Evolutionary conservation across 2,888 invertebrate genomes (phyloP), one percentile per base, ranked within the genome.

Genomic region (Neocrepidodera transversa): DNA sequence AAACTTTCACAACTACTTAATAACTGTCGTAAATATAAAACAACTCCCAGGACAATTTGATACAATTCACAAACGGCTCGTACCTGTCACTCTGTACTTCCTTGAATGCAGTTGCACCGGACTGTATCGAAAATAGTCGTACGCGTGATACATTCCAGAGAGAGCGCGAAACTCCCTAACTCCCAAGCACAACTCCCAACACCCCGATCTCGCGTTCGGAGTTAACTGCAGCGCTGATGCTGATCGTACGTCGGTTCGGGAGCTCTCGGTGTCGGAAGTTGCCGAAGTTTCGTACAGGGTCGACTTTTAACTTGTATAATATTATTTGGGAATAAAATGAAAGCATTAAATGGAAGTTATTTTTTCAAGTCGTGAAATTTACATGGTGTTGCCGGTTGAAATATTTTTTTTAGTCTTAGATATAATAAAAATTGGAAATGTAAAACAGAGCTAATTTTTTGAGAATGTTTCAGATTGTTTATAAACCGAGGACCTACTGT

Each of bases 91-190:
- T 53, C 62, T 42, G 18, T 63, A 56, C 17, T 60, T 51, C 50
- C 62, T 59, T n/a, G 59, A 48, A 52, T 52, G 57, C 26, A 53
- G 26, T 23, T 48, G 45, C 57, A 62, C 53, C 18, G 68, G 68
- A 56, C 63, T 69, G 36, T 63, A 55, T 38, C 63, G 58, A 51
- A 65, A 67, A 60, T 69, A 67, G 45, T 63, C 61, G 53, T 53
- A 63, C 49, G 64, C 67, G 60, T 69, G 68, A 60, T 66, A 69
- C 68, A 69, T 68, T 32, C 55, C 62, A 42, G 47, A 30, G 38
- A 51, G 50, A 28, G 23, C 18, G 47, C 36, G 45, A 18, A 48
- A 55, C 18, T 48, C 55, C 38, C 48, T 28, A 45, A 57, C 53
- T 52, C 47, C 52, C 52, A 57, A 23, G 26, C 47, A 48, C 55